These are phyloP conservation scores for Aelia acuminata DNA, from an alignment of 2,888 invertebrate genomes.

Conservation along the genomic window DNA sequence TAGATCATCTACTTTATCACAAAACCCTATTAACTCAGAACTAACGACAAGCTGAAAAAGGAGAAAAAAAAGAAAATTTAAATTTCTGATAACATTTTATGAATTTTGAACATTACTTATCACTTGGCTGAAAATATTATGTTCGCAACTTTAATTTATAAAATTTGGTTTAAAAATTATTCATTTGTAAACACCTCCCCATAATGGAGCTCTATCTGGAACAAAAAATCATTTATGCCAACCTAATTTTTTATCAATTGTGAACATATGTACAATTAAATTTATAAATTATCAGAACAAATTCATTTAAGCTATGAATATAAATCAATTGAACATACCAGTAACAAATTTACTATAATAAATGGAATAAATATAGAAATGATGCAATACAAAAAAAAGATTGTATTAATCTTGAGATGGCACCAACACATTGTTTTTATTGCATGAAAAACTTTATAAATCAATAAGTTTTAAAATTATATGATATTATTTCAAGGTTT, in stretches of 20 bases:
- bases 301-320: no score
- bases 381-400: no score
- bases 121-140: not conserved
- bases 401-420: no score
- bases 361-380: no score
- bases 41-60: not conserved
- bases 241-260: not conserved
- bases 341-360: no score
- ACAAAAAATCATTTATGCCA: not conserved
- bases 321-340: no score
- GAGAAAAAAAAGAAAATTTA: not conserved
- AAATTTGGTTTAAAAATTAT: not conserved
- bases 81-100: not conserved
- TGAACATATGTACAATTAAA: no score
- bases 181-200: not conserved
- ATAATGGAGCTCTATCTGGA: not conserved
- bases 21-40: not conserved
- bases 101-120: not conserved
- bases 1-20: slow-evolving; percentile 5
- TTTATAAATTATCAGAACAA: no score
- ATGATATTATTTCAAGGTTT: no score
- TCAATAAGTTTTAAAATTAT: no score
- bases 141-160: not conserved
- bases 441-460: no score
- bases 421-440: no score